A percentile compares a stretch with the other conserved stretches of the same genome.
These are phyloP conservation scores for Helicoverpa armigera DNA, from an alignment of 1,140 invertebrate species.

Conservation along the genomic window DNA sequence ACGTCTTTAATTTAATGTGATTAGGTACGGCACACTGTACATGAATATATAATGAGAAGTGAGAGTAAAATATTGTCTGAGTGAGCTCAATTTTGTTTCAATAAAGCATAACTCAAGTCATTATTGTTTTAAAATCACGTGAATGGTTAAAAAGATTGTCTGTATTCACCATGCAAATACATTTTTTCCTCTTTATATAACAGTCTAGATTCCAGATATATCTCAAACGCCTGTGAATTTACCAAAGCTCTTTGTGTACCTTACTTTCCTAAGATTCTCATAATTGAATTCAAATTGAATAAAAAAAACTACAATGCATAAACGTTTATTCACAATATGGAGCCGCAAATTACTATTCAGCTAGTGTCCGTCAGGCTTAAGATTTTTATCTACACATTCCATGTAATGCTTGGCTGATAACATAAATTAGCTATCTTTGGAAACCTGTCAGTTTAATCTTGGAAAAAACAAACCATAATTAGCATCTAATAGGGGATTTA, in stretches of 20 bases:
- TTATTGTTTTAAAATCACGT: too few relatives aligned
- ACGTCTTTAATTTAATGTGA: too few relatives aligned
- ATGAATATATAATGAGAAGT: too few relatives aligned
- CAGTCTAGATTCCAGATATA: too few relatives aligned
- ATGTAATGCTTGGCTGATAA: constrained; percentile 32
- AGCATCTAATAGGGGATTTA: background rate
- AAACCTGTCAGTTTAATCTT: background rate
- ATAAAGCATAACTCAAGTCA: too few relatives aligned
- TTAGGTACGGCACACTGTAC: too few relatives aligned
- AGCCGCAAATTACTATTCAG: background rate
- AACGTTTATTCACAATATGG: background rate
- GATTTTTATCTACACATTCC: constrained; percentile 33
- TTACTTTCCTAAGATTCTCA: constrained; percentile 5
- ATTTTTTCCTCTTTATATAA: too few relatives aligned
- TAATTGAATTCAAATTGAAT: constrained; percentile 6
- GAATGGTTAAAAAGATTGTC: too few relatives aligned
- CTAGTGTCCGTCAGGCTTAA: background rate
- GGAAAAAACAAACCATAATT: constrained; percentile 8
- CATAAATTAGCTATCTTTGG: background rate
- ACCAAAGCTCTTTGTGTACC: background rate
- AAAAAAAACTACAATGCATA: constrained; percentile 15
- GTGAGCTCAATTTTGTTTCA: too few relatives aligned
- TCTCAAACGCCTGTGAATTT: too few relatives aligned
- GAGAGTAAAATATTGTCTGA: too few relatives aligned
- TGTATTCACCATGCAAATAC: too few relatives aligned